Percentiles rank a stretch among this genome's conserved stretches.
phyloP scores from a whole-genome alignment of 92 coral and sea anemone species.

The Epizoanthus stellaris region DNA sequence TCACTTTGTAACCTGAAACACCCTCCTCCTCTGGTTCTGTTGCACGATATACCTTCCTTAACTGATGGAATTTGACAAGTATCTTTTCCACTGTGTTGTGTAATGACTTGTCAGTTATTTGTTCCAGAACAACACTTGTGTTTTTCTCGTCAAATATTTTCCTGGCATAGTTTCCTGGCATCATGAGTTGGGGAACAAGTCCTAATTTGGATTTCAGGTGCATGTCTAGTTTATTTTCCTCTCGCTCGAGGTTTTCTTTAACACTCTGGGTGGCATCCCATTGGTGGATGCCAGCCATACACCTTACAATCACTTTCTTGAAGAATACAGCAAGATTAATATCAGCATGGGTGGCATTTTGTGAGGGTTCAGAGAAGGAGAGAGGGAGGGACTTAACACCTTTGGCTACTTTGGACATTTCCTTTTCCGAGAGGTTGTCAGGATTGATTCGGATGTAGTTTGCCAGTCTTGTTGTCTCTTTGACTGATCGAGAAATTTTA shows the following conservation, averaged over 20 bases:
- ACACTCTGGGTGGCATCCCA: constrained; percentile 26
- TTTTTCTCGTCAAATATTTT: no score
- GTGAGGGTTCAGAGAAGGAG: constrained; percentile 5
- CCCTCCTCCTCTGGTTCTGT: constrained; percentile 25
- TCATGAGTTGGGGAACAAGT: constrained; percentile 20
- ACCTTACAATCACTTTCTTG: constrained; percentile 32
- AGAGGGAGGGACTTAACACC: constrained; percentile 15
- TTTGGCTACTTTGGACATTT: background rate
- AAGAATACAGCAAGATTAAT: constrained; percentile 36
- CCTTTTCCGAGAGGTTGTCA: background rate
- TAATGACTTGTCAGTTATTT: constrained; percentile 19
- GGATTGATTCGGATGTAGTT: constrained; percentile 6
- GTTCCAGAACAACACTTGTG: no score
- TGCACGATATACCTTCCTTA: constrained; percentile 14
- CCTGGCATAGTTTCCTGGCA: constrained; percentile 33
- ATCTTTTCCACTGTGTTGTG: background rate
- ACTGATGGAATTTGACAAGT: background rate
- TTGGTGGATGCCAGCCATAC: constrained; percentile 36
- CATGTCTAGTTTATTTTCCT: constrained; percentile 14
- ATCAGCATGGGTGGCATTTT: constrained; percentile 47
- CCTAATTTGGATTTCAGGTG: constrained; percentile 31
- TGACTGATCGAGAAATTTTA: constrained; percentile 13
- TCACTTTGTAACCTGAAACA: constrained; percentile 5
- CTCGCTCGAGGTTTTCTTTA: constrained; percentile 1
- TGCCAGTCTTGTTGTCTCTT: constrained; percentile 17